Evolutionary conservation across 35 echinoderm and acorn worm species (phyloP), one percentile per base, ranked within the genome.

Genomic region (Apostichopus californicus): DNA sequence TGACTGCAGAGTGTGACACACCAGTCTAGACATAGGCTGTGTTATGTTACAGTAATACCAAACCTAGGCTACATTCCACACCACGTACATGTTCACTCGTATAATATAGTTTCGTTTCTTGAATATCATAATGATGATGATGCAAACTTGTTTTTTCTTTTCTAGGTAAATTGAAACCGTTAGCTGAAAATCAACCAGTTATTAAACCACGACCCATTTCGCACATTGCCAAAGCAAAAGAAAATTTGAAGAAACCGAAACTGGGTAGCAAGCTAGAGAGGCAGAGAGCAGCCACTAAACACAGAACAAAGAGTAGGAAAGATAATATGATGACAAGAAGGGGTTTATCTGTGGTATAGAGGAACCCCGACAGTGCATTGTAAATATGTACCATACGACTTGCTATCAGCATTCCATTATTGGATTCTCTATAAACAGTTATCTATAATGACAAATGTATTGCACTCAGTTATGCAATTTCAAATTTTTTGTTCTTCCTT

Each of bases 141-240:
- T 61, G 58, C 7, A 12, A 12, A 61, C 12, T 61, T 61, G 11
- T 61, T 8, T 9, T 11, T 61, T 61, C 58, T 61, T 61, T 61
- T 7, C 8, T 12, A 97, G 96, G 96, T 71, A 97, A 97, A 83
- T 82, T 97, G 58, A 97, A 97, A 84, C 96, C 96, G 13, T 80
- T 97, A 8, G 68, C 65, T 34, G 96, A 95, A 78, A 93, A 34
- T 21, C 81, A 85, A 59, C 57, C 81, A 85, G 9, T 8, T 4
- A 92, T 8, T 4, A 92, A 95, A 84, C 61, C 78, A 77, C 46
- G 20, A 56, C 9, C 60, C 20, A 12, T 53, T 28, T 77, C 86
- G 5, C 91, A 96, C 66, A 81, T 94, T 56, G 57, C 61, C n/a
- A 93, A 93, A 26, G 96, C 94, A 26, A 98, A 98, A 79, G 77